Evolutionary conservation across 2,113 vertebrate genomes (phyloP), one percentile per base, ranked within the genome.

Genomic region (Gnathonemus echidnorhynchus): DNA sequence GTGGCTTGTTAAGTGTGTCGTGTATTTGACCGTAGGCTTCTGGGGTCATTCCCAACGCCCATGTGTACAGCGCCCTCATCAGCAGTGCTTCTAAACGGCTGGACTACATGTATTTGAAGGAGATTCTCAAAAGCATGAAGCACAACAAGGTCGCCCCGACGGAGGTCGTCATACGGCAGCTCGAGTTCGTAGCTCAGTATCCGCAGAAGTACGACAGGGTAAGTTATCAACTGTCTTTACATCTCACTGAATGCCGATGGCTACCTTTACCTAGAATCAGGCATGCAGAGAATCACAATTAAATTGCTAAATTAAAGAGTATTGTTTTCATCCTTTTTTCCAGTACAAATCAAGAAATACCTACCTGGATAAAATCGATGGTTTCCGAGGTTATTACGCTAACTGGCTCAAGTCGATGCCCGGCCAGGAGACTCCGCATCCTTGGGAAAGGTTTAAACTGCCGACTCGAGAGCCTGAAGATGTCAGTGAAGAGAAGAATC

Each of bases 361-460:
- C 0, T 99, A 98, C 88, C 90, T 99, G 93, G 95, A 97, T 91
- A 98, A 97, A 91, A 97, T 99, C 0, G 96, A 99, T 42, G 97
- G 98, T 39, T 99, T 99, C 91, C 97, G 98, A 42, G 97, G 97
- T 91, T 99, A 96, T 94, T 99, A 99, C 91, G 95, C 97, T 90
- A 89, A 95, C n/a, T 99, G 98, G 98, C 92, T 99, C 85, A 96
- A 94, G 90, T 87, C 92, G 15, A 97, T 97, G 97, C 95, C 96
- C 1, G 98, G 94, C 88, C 95, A 97, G 90, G 96, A 96, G 87
- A 94, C 95, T 0, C 95, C 96, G 0, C 97, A 97, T 85, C 97
- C 97, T 0, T 97, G 97, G 97, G 93, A 95, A 45, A 96, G 96
- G 89, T 97, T 96, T 91, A 93, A 87, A 89, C 93, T 77, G 5